Conservation (phyloP, 1,140 invertebrate species). For the Bombus waltoni region DNA sequence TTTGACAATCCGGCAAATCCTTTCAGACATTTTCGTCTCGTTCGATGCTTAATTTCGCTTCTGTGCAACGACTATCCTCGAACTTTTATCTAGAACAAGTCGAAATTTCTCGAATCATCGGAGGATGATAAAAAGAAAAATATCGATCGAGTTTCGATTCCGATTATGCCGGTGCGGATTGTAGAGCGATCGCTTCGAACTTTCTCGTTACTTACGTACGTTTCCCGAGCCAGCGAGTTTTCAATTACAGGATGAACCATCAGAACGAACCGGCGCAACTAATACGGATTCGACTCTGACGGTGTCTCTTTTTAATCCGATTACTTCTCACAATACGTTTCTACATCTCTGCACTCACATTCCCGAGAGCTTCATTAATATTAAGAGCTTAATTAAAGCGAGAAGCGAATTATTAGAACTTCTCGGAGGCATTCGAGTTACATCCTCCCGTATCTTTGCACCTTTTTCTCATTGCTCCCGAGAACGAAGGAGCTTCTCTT, state of each 20-base stretch:
- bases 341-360: conserved; percentile 43
- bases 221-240: conserved; percentile 17
- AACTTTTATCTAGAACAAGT: not conserved
- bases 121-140: not conserved
- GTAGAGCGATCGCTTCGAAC: conserved; percentile 11
- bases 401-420: conserved; percentile 45
- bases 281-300: conserved; percentile 47
- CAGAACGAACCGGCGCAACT: conserved; percentile 40
- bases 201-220: conserved; percentile 31
- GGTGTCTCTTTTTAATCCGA: conserved; percentile 51
- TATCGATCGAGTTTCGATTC: not conserved
- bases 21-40: not conserved
- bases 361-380: conserved; percentile 58
- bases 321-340: conserved; percentile 53
- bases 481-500: not conserved
- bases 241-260: conserved; percentile 48
- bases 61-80: too few relatives aligned
- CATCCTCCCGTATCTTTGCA: conserved; percentile 18
- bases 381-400: conserved; percentile 65
- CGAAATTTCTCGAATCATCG: not conserved
- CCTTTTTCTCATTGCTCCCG: not conserved
- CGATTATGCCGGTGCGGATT: not conserved
- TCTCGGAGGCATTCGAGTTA: conserved; percentile 21
- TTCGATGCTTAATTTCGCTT: conserved; percentile 12
- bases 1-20: not conserved